Evolutionary conservation across 2,888 invertebrate species (phyloP), one percentile per base, ranked within the genome.

Genomic region (Neuroscelio doddi): DNA sequence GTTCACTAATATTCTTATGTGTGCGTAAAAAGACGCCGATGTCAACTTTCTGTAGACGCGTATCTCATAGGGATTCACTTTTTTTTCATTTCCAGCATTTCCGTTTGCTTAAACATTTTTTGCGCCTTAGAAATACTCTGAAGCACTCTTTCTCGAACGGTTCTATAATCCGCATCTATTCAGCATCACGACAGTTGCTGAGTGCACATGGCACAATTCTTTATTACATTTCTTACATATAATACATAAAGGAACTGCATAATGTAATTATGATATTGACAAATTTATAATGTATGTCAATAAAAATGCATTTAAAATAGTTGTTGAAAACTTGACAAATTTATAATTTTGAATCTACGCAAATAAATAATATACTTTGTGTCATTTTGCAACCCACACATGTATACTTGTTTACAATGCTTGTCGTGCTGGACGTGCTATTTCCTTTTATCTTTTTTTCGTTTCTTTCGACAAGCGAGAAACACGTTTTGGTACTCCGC

Each of bases 401-500:
- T 29, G 53, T 52, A 56, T 52, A n/a, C 55, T 51, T 58, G 38
- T 38, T 38, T 17, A 9, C 30, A 30, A 30, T 30, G 38, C 38
- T 12, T 17, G 16, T 38, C 38, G 16, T 17, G 32, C 30, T 17
- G 39, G 56, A 14, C 63, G 30, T 56, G 51, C 61, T 59, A 44
- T 49, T 52, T 50, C 66, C 65, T 49, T 45, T 34, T 17, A 24
- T 24, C 55, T 50, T 56, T 41, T 68, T 27, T 55, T 58, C 44
- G 56, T 53, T 65, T 47, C 52, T 10, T 56, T 62, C 58, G 53
- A 59, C 55, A 52, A 58, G 58, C 66, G 53, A 69, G 63, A 68
- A 70, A 70, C 69, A 68, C 64, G 71, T 69, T 64, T 64, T 64
- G 56, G 52, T 61, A 45, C 66, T 68, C 57, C 66, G 59, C 61